Percentiles rank a stretch among this genome's conserved stretches.
phyloP scores from a whole-genome alignment of 2,113 vertebrate genomes.

The Sinosuthora webbiana region DNA sequence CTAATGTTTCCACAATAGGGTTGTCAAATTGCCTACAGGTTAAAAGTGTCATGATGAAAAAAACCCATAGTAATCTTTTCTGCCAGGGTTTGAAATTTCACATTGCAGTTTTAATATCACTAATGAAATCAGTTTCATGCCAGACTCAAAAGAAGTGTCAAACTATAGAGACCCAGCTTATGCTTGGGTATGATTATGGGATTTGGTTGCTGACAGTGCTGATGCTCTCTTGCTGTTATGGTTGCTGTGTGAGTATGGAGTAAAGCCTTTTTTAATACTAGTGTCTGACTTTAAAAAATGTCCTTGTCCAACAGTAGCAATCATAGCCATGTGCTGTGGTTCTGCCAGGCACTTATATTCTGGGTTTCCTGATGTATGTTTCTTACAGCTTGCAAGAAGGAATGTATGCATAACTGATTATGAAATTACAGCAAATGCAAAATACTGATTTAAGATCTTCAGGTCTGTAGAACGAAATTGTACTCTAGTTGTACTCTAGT shows the following conservation, averaged over 20 bases:
- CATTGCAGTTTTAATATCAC: background rate
- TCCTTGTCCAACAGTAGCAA: background rate
- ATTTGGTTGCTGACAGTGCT: background rate
- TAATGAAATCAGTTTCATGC: background rate
- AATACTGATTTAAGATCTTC: background rate
- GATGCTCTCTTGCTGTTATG: background rate
- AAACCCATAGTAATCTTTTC: background rate
- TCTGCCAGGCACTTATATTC: background rate
- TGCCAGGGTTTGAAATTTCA: background rate
- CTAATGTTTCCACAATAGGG: background rate
- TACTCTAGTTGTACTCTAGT: background rate
- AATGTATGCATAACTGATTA: background rate
- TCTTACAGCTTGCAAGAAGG: background rate
- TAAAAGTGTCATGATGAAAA: background rate
- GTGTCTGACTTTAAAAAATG: background rate
- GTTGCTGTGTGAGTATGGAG: background rate
- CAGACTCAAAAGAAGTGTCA: background rate
- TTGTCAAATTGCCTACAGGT: background rate
- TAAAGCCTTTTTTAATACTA: background rate
- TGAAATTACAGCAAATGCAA: background rate
- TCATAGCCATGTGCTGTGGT: background rate
- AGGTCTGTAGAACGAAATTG: background rate
- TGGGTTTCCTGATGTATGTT: background rate
- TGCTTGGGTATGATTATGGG: accelerated
- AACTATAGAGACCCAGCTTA: background rate